These are phyloP conservation scores for Pocillopora grandis DNA, from an alignment of 92 coral and sea anemone species.

Conservation along the genomic window DNA sequence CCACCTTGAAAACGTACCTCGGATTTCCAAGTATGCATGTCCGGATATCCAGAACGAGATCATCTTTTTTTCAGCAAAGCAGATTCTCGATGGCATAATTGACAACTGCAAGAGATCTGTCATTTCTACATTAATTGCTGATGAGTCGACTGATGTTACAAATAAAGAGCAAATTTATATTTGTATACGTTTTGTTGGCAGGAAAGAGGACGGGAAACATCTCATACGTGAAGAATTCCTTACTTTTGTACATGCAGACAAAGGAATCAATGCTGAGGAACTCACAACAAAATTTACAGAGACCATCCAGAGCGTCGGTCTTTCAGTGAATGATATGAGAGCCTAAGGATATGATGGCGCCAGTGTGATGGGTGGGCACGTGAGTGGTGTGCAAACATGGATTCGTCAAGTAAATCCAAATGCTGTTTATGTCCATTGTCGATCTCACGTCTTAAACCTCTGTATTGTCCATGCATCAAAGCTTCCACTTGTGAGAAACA, in stretches of 20 bases:
- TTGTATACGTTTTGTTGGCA: conserved; percentile 21
- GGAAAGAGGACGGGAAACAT: not conserved
- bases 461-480: conserved; percentile 38
- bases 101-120: conserved; percentile 9
- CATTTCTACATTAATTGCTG: conserved; percentile 26
- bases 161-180: conserved; percentile 27
- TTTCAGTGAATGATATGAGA: conserved; percentile 18
- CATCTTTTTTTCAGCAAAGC: not conserved
- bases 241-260: conserved; percentile 26
- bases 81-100: conserved; percentile 5
- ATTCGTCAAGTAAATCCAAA: not conserved
- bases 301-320: not conserved
- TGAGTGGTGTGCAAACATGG: too few relatives aligned
- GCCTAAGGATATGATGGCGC: conserved; percentile 51
- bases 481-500: conserved; percentile 18
- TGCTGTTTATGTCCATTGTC: conserved; percentile 21
- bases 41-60: conserved; percentile 41
- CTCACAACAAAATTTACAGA: conserved; percentile 22
- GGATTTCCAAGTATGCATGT: too few relatives aligned
- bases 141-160: conserved; percentile 39
- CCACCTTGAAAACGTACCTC: too few relatives aligned
- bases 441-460: conserved; percentile 25
- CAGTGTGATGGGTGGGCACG: conserved; percentile 37
- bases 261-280: conserved; percentile 25
- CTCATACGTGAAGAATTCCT: conserved; percentile 25